A percentile compares a stretch with the other conserved stretches of the same genome.
phyloP scores from a whole-genome alignment of 2,888 invertebrate genomes.

The Ryuthela nishihirai region DNA sequence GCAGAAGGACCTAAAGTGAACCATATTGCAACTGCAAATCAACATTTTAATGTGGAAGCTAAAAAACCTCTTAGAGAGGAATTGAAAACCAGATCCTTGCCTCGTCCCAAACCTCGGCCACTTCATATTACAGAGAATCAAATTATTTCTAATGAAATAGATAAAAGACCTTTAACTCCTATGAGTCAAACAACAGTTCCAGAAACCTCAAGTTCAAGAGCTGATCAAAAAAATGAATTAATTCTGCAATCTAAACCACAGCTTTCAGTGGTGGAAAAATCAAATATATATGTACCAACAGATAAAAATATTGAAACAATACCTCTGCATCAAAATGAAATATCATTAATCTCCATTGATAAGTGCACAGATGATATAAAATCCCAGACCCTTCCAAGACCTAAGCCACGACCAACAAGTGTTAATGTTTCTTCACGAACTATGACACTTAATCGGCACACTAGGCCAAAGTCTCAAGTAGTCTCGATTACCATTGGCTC shows the following conservation, averaged over 20 bases:
- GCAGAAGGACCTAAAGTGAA: no score
- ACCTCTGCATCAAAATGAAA: slow-evolving; percentile 25
- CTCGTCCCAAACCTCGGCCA: slow-evolving; percentile 27
- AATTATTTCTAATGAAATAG: no score
- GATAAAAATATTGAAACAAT: slow-evolving; percentile 28
- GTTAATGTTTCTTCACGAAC: slow-evolving; percentile 24
- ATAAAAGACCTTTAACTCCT: slow-evolving; percentile 18
- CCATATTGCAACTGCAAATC: not conserved
- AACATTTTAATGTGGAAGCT: slow-evolving; percentile 1
- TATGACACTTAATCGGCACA: slow-evolving; percentile 28
- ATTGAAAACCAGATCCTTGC: slow-evolving; percentile 30
- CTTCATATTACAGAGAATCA: slow-evolving; percentile 15
- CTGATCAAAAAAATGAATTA: slow-evolving; percentile 18
- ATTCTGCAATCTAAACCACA: slow-evolving; percentile 3
- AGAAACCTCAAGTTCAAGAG: slow-evolving; percentile 11
- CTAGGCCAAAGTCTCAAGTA: slow-evolving; percentile 21
- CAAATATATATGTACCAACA: slow-evolving; percentile 20
- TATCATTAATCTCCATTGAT: slow-evolving; percentile 18
- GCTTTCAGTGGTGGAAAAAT: slow-evolving; percentile 18
- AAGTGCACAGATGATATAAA: slow-evolving; percentile 9
- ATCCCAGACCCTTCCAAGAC: slow-evolving; percentile 34
- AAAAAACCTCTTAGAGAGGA: slow-evolving; percentile 10
- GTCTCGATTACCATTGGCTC: slow-evolving; percentile 35
- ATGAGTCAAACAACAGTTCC: slow-evolving; percentile 5
- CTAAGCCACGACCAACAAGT: slow-evolving; percentile 27